Evolutionary conservation across 2,888 invertebrate genomes (phyloP), one percentile per base, ranked within the genome.

Genomic region (Stenotaenia linearis): DNA sequence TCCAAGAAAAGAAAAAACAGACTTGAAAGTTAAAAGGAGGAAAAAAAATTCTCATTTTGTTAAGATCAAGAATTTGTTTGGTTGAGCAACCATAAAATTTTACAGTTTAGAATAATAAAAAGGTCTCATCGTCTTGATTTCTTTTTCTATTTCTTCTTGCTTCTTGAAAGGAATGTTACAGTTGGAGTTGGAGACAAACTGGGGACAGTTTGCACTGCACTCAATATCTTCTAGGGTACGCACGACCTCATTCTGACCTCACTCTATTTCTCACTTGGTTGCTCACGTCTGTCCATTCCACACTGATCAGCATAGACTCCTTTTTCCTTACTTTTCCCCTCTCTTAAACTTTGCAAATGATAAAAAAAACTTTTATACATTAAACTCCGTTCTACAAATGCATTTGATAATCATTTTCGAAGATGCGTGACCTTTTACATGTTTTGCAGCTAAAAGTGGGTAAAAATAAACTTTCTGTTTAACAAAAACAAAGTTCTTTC

Each of bases 121-220:
- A 50, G 50, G 18, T 50, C 50, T 50, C 50, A 50, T 50, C 50
- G 50, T 50, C 28, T 69, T 69, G 69, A 69, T 69, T 28, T 69
- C 18, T 45, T 69, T 28, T 28, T n/a, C 69, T 12, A 25, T 28
- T 69, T 28, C 25, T 69, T n/a, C 25, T 25, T 25, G 18, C 21
- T 50, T 50, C 50, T 18, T 18, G n/a, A 25, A 28, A 69, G 69
- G 28, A 69, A 69, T 69, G 69, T 69, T 69, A 28, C 69, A 69
- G 69, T 69, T 28, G 28, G 69, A 69, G 25, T 69, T 28, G 69
- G 69, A 69, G 69, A 69, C 69, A 69, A 69, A 69, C 69, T 69
- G 69, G 69, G 69, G 69, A 69, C 69, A 69, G 69, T 69, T 69
- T 69, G 69, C 69, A 69, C 69, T 69, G 69, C 69, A 69, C 69